These are phyloP conservation scores for Antidorcas marsupialis DNA, from an alignment of 2,113 vertebrate species.

Conservation along the genomic window DNA sequence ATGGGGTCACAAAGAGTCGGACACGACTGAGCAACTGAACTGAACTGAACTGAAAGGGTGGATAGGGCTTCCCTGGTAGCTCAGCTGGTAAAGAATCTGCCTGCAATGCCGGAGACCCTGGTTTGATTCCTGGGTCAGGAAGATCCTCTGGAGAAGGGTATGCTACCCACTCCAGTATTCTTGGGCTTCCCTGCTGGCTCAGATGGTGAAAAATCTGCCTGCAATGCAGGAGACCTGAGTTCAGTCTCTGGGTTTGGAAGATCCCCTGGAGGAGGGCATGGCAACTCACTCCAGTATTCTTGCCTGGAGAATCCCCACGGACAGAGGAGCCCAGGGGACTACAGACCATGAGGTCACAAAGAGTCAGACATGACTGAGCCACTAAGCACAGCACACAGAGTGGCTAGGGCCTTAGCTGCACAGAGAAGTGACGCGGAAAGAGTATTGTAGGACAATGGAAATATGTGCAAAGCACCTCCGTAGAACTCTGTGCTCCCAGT, in stretches of 20 bases:
- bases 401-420: background rate
- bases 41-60: background rate
- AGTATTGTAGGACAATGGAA: background rate
- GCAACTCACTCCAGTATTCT: background rate
- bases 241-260: background rate
- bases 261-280: background rate
- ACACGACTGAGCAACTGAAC: too few relatives aligned
- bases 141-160: background rate
- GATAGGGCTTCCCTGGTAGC: background rate
- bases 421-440: background rate
- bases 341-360: background rate
- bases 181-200: background rate
- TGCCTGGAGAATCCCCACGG: background rate
- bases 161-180: background rate
- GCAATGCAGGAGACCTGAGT: background rate
- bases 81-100: background rate
- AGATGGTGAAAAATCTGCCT: background rate
- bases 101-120: background rate
- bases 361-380: background rate
- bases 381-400: background rate
- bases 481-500: background rate
- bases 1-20: too few relatives aligned
- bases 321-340: background rate
- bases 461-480: background rate
- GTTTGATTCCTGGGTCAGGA: background rate